phyloP scores from a whole-genome alignment of 2,113 vertebrate species.

The Podarcis muralis region DNA sequence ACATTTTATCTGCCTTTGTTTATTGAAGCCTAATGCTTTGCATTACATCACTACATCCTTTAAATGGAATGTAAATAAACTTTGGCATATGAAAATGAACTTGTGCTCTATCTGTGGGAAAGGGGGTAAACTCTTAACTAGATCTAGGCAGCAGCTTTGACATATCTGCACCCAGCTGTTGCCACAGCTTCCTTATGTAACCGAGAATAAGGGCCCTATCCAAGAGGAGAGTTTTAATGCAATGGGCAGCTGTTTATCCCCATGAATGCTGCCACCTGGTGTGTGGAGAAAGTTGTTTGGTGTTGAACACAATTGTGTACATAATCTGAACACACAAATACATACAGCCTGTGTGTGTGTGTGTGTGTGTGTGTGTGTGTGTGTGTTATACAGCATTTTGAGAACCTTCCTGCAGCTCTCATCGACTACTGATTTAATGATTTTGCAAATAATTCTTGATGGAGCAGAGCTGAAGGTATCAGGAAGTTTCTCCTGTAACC shows the following conservation, averaged over 20 bases:
- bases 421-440: neutral
- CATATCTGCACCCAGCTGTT: neutral
- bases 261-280: neutral
- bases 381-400: neutral
- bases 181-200: neutral
- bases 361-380: neutral
- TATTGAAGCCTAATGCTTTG: neutral
- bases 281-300: neutral
- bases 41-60: constrained; percentile 2
- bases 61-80: constrained; percentile 31
- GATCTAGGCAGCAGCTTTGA: neutral
- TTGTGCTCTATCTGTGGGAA: neutral
- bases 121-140: neutral
- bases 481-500: neutral
- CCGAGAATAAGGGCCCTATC: neutral
- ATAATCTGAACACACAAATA: neutral
- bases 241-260: constrained; percentile 1
- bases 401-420: neutral
- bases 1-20: constrained; percentile 24
- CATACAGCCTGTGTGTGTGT: neutral
- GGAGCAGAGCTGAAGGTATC: neutral
- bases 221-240: constrained; percentile 6
- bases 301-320: neutral
- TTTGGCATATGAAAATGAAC: neutral
- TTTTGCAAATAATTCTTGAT: neutral